Base-by-base conservation (phyloP, 2,888 invertebrate species). In the Sesia apiformis region DNA sequence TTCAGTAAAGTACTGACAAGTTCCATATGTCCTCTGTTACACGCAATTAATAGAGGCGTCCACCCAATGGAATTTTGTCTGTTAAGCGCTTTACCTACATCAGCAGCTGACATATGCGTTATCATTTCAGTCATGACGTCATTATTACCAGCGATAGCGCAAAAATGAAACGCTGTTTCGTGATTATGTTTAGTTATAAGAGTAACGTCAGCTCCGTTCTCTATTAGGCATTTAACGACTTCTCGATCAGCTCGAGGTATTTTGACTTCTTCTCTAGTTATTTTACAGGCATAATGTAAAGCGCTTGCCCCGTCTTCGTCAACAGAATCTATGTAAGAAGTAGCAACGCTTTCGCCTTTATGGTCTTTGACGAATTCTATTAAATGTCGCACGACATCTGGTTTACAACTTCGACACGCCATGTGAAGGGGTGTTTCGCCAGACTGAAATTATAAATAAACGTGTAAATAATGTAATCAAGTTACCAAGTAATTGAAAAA, bases 341-440 rank as follows among this genome's bases (percentile, higher is more conserved):
- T 94, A 4, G 96, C 95, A 57, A 94, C 93, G 53, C 94, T 95
- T 56, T 93, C 91, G 1, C 95, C 94, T 69, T 93, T 93, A 58
- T 92, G 93, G 52, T 92, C 92, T 78, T 93, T 95, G 4, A 96
- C 94, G 69, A 95, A 95, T 56, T 94, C 92, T 63, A 99, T 94
- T 50, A 99, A 90, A 74, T 97, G 95, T 55, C 93, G 92, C 0
- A 97, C 97, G 0, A 98, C 95, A 60, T 96, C 96, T 39, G 95
- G 95, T 63, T 93, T 92, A 72, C 96, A 96, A 57, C 94, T 93
- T 59, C 96, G 91, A 69, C 97, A 97, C 3, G 98, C 98, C 77
- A 99, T 92, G 74, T 99, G 99, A 8, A 99, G 90, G 0, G 99
- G 96, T 0, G 98, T 99, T 90, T 99, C 98, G 3, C 98, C 98